phyloP scores from a whole-genome alignment of 2,113 vertebrate species.

The Panthera leo region DNA sequence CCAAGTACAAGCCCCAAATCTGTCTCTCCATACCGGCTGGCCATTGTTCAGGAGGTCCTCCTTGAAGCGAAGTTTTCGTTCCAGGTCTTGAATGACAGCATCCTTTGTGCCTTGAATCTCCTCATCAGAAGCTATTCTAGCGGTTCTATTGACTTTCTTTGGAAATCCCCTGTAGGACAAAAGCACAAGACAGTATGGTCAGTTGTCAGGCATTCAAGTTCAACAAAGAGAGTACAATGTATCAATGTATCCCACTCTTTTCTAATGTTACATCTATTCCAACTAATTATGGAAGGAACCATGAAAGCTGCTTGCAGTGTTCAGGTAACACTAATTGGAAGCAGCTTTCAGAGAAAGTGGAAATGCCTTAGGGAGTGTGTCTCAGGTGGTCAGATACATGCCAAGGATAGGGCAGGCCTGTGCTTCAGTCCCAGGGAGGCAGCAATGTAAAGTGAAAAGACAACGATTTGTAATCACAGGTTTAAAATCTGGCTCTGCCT shows the following conservation, averaged over 20 bases:
- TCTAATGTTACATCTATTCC: not conserved
- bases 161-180: constrained; percentile 90
- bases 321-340: not conserved
- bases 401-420: too few relatives aligned
- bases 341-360: not conserved
- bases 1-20: fast-evolving
- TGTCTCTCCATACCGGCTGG: constrained; percentile 86
- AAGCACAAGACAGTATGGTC: not conserved
- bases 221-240: not conserved
- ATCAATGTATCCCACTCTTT: not conserved
- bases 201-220: not conserved
- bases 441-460: not conserved
- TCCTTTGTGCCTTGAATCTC: constrained; percentile 99
- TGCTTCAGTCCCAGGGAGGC: not conserved
- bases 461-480: not conserved
- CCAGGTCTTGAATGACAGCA: constrained; percentile 98
- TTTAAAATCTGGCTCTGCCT: not conserved
- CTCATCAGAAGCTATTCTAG: constrained; percentile 92
- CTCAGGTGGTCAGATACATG: not conserved
- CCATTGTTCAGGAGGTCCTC: constrained; percentile 97
- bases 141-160: constrained; percentile 90
- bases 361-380: not conserved
- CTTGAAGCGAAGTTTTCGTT: constrained; percentile 98
- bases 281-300: not conserved
- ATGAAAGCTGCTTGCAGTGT: not conserved